Conservation (phyloP, 2,113 vertebrate species). For the Macrotus californicus region DNA sequence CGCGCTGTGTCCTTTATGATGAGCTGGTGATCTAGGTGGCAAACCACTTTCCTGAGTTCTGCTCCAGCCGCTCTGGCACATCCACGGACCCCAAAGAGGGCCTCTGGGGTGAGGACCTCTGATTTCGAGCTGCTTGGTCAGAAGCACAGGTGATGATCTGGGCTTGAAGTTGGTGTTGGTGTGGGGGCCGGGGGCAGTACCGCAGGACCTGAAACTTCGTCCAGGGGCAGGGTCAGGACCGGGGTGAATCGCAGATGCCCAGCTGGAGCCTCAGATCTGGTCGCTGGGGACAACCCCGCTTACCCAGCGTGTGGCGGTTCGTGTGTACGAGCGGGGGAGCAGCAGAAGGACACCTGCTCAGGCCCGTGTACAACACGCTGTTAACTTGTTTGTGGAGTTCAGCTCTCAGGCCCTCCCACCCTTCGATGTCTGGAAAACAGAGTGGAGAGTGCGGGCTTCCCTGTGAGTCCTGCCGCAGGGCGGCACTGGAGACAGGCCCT, state of each 20-base stretch:
- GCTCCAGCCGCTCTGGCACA: too few relatives aligned
- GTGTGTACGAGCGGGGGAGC: background rate
- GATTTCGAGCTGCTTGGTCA: too few relatives aligned
- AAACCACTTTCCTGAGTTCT: too few relatives aligned
- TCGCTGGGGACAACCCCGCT: too few relatives aligned
- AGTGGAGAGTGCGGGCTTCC: background rate
- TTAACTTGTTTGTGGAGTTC: rapidly evolving
- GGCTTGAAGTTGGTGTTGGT: too few relatives aligned
- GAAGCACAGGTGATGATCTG: too few relatives aligned
- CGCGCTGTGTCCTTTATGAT: too few relatives aligned
- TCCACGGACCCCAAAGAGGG: too few relatives aligned
- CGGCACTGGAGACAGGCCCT: background rate
- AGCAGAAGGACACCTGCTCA: background rate
- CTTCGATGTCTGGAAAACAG: background rate
- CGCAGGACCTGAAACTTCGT: background rate
- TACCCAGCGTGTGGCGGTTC: background rate
- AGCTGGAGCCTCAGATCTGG: rapidly evolving
- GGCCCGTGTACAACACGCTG: background rate
- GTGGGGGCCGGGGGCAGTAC: too few relatives aligned
- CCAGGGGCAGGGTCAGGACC: background rate
- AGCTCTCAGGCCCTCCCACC: background rate
- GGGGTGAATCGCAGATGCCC: background rate
- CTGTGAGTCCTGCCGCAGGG: background rate
- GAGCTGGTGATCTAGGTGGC: too few relatives aligned
- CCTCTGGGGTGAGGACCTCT: too few relatives aligned